Conservation (phyloP, 2,113 vertebrate genomes). For the Seriola dumerili region DNA sequence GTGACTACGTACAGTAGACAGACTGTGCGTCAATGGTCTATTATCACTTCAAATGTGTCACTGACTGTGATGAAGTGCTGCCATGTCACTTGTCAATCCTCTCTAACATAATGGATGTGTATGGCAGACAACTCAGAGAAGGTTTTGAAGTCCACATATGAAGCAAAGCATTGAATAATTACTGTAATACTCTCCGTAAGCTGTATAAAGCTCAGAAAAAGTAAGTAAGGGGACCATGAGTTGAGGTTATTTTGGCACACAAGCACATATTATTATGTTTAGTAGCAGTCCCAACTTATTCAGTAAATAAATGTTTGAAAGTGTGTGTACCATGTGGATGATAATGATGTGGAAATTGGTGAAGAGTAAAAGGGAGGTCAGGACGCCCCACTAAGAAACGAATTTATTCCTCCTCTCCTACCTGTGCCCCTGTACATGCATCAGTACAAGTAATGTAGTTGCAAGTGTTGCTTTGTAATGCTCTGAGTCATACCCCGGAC, state of each 20-base stretch:
- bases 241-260: no score
- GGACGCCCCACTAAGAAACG: not conserved
- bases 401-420: not conserved
- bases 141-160: not conserved
- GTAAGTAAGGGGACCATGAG: no score
- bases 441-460: not conserved
- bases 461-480: slow-evolving; percentile 16
- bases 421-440: not conserved
- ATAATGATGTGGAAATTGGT: not conserved
- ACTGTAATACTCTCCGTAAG: no score
- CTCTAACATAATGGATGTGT: not conserved
- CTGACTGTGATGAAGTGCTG: not conserved
- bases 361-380: no score
- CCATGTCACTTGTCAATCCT: not conserved
- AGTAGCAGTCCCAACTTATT: no score
- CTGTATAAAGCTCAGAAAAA: no score
- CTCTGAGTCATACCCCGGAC: slow-evolving; percentile 48
- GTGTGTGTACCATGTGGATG: not conserved
- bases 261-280: no score
- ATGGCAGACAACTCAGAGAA: not conserved
- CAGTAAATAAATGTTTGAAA: not conserved
- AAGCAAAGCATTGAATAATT: not conserved
- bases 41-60: slow-evolving; percentile 18
- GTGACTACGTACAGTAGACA: not conserved
- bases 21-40: slow-evolving; percentile 5